These are phyloP conservation scores for Folsomia manolachei DNA, from an alignment of 2,888 invertebrate species.

Conservation along the genomic window DNA sequence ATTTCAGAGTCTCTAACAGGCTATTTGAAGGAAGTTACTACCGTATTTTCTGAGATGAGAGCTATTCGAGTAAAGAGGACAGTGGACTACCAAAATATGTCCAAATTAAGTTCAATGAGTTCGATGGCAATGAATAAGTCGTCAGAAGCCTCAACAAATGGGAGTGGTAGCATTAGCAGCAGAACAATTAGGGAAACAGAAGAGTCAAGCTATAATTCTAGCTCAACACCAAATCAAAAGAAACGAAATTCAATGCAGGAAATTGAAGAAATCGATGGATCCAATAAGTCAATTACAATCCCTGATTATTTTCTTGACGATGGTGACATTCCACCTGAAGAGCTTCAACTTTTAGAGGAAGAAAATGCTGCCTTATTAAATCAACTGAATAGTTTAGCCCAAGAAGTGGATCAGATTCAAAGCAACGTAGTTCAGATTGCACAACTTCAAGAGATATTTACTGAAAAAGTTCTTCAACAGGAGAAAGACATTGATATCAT, in stretches of 20 bases:
- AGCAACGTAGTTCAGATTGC: conserved; percentile 94
- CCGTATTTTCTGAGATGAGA: conserved; percentile 82
- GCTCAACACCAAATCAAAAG: background rate
- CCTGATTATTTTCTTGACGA: conserved; percentile 54
- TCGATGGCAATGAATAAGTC: background rate
- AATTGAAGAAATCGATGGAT: conserved; percentile 20
- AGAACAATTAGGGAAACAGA: background rate
- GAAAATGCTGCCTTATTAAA: conserved; percentile 85
- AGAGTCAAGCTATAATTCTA: background rate
- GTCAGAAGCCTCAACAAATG: background rate
- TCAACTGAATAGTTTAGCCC: conserved; percentile 80
- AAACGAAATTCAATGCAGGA: background rate
- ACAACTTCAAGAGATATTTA: conserved; percentile 90
- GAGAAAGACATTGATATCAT: conserved; percentile 90
- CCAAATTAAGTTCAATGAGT: conserved; percentile 59
- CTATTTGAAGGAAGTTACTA: conserved; percentile 81
- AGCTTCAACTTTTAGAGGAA: conserved; percentile 86
- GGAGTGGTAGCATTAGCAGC: background rate
- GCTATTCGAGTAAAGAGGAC: conserved; percentile 81
- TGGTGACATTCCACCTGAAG: conserved; percentile 74
- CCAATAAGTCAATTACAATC: conserved; percentile 24
- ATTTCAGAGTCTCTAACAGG: conserved; percentile 72
- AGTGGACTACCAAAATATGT: conserved; percentile 75
- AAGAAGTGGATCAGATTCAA: conserved; percentile 86
- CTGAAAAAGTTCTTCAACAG: conserved; percentile 90